Evolutionary conservation across 1,140 invertebrate species (phyloP).

Genomic region (Papilio dardanus): DNA sequence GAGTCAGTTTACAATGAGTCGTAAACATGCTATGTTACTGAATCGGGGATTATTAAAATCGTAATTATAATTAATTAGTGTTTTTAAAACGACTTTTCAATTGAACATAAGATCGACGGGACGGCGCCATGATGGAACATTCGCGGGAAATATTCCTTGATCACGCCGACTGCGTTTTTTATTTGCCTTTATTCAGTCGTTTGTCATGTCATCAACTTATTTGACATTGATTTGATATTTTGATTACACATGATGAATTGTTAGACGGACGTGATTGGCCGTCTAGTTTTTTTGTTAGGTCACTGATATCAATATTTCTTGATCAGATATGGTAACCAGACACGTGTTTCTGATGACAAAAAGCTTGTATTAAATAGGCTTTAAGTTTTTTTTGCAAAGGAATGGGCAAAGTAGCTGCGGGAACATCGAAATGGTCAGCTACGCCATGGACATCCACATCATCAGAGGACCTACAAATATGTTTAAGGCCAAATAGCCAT

Average conservation of each 20-base stretch:
- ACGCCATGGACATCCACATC: too few relatives aligned
- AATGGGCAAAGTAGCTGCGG: too few relatives aligned
- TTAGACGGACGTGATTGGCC: background rate
- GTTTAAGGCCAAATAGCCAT: too few relatives aligned
- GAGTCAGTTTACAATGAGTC: too few relatives aligned
- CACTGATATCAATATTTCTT: too few relatives aligned
- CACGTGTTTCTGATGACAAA: too few relatives aligned
- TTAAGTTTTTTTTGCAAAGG: too few relatives aligned
- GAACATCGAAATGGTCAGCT: too few relatives aligned
- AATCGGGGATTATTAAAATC: background rate
- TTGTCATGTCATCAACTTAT: constrained; percentile 16
- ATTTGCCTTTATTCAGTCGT: background rate
- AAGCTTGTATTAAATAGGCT: too few relatives aligned
- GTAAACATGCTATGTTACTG: too few relatives aligned
- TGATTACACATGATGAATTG: constrained; percentile 8
- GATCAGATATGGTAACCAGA: too few relatives aligned
- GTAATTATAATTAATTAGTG: constrained; percentile 5
- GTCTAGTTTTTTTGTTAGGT: background rate
- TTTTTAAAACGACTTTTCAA: background rate
- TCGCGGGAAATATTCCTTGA: constrained; percentile 13
- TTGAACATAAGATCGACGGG: background rate
- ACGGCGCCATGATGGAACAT: background rate
- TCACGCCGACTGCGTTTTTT: background rate
- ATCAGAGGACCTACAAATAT: too few relatives aligned
- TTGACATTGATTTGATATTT: constrained; percentile 28